phyloP scores from a whole-genome alignment of 2,888 invertebrate genomes.

The Ryuthela nishihirai region DNA sequence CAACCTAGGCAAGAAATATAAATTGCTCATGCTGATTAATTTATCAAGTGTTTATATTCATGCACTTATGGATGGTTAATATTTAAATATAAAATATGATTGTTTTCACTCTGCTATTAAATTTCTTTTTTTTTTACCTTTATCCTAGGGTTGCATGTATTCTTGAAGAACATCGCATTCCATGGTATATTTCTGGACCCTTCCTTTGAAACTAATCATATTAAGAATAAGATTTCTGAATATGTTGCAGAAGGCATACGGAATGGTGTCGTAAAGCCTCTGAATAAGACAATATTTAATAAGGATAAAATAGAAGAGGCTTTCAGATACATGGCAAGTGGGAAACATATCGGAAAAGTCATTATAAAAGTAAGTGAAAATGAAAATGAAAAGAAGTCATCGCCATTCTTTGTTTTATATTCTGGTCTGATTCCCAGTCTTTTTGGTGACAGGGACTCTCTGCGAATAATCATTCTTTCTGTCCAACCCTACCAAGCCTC shows the following conservation, averaged over 20 bases:
- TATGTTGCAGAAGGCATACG: slow-evolving; percentile 53
- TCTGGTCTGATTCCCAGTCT: slow-evolving; percentile 50
- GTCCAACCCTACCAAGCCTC: no score
- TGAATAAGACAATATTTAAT: slow-evolving; percentile 52
- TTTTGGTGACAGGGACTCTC: no score
- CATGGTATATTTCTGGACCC: slow-evolving; percentile 57
- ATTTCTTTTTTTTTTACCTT: no score
- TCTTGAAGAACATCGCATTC: slow-evolving; percentile 56
- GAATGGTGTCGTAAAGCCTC: slow-evolving; percentile 54
- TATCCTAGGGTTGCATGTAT: slow-evolving; percentile 54
- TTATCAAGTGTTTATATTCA: no score
- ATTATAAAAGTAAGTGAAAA: slow-evolving; percentile 51
- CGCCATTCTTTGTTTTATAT: slow-evolving; percentile 50
- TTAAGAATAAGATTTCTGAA: slow-evolving; percentile 56
- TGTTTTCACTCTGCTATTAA: no score
- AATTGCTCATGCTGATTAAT: no score
- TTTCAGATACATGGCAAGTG: slow-evolving; percentile 56
- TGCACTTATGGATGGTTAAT: no score
- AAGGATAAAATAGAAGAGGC: slow-evolving; percentile 53
- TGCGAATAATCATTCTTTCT: no score
- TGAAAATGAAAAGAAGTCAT: no score
- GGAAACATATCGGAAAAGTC: slow-evolving; percentile 58
- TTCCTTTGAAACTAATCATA: slow-evolving; percentile 48
- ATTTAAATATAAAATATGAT: no score
- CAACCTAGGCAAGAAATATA: no score